phyloP scores from a whole-genome alignment of 2,797 vertebrate species.

The Ceyx erithaca region DNA sequence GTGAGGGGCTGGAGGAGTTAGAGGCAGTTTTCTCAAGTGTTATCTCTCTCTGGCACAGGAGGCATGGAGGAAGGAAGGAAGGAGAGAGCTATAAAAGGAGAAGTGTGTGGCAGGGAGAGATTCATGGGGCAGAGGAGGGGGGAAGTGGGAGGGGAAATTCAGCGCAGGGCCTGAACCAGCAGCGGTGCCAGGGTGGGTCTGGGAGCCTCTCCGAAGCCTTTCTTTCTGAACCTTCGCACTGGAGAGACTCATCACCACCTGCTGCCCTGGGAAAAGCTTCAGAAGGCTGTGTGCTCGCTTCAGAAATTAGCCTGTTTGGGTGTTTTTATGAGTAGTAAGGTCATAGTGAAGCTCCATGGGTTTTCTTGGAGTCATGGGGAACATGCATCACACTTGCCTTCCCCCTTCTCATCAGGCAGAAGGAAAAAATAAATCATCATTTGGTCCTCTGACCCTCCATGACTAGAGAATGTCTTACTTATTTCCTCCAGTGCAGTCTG shows the following conservation, averaged over 20 bases:
- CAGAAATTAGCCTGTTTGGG: neutral
- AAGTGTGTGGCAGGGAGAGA: neutral
- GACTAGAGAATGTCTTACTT: neutral
- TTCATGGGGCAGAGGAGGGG: neutral
- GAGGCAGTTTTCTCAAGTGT: neutral
- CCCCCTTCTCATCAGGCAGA: neutral
- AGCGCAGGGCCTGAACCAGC: neutral
- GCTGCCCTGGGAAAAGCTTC: neutral
- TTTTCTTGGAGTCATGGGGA: neutral
- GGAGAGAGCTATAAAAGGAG: neutral
- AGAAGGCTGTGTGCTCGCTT: neutral
- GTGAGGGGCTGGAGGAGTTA: neutral
- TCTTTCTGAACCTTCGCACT: neutral
- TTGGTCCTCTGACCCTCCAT: neutral
- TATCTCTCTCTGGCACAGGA: constrained; percentile 22
- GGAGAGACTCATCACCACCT: accelerated
- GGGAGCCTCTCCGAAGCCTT: neutral
- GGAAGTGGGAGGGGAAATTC: neutral
- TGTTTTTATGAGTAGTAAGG: neutral
- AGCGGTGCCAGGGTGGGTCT: accelerated
- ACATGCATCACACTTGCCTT: accelerated
- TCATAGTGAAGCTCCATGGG: neutral
- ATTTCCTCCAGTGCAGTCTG: neutral
- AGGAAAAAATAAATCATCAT: accelerated
- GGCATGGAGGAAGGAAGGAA: constrained; percentile 30